Base-by-base conservation (phyloP, 2,113 vertebrate genomes). In the Tetrao urogallus region DNA sequence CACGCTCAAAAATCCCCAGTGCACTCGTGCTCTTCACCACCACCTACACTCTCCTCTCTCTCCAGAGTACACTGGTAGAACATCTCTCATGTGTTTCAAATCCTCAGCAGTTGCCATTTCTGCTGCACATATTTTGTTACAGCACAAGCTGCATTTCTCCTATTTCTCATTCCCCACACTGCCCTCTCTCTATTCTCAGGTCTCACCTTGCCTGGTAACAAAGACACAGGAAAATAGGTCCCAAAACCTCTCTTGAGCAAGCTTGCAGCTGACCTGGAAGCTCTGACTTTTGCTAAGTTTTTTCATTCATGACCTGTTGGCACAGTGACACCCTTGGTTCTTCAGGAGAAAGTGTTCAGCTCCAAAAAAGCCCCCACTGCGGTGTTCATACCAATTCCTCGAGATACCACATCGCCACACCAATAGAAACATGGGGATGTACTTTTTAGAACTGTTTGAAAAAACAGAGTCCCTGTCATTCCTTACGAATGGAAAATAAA, bases 231-330 rank as follows among this genome's bases (percentile, higher is more conserved):
- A 75, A 18, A 36, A 60, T 13, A 67, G 19, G 24, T 86, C 63
- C 78, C 18, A 48, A n/a, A 65, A 73, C 21, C n/a, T 27, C 7
- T 43, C 47, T 48, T 38, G 12, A 43, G 20, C 20, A 83, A 83
- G 19, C 43, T 30, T 15, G 81, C 65, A 81, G 50, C 30, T 88
- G 48, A 40, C 36, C 27, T 40, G n/a, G 25, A 92, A 86, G 45
- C 54, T 63, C 25, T 2, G 4, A 58, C 69, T 83, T 6, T 0
- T 21, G 73, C 8, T 17, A 73, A 28, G 13, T 82, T 57, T 56
- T 61, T 60, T 65, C 21, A 22, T 52, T 42, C 57, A 42, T 0
- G 0, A 56, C 11, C 38, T 25, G 13, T 6, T 72, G 14, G 14
- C 10, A 64, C 4, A 13, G 21, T 61, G 63, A 50, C 2, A 0